Evolutionary conservation across 1,140 invertebrate species (phyloP).

Genomic region (Hylyphantes graminicola): DNA sequence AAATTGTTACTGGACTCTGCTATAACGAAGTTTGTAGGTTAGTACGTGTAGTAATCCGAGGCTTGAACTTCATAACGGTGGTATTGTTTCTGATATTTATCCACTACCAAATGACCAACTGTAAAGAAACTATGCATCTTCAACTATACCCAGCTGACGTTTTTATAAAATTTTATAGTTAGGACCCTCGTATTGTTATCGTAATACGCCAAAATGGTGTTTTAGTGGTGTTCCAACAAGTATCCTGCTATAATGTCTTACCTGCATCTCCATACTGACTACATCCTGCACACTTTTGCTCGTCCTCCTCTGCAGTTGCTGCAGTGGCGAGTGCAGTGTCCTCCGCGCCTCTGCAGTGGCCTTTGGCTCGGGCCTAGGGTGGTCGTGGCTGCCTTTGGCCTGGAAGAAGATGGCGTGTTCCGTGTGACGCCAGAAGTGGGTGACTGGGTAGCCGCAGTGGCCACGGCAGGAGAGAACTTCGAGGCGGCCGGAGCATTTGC

Average conservation of each 20-base stretch:
- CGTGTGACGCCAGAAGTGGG: constrained; percentile 97
- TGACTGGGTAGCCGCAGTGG: constrained; percentile 97
- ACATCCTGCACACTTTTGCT: constrained; percentile 21
- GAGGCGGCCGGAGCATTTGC: constrained; percentile 83
- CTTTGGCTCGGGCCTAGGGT: constrained; percentile 92
- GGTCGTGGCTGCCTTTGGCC: constrained; percentile 94
- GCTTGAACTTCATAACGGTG: too few species aligned
- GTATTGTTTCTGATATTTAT: too few species aligned
- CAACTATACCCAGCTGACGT: too few species aligned
- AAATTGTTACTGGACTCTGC: too few species aligned
- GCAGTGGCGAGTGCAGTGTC: constrained; percentile 51
- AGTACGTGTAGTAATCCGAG: too few species aligned
- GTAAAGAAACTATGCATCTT: too few species aligned
- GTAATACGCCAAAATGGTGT: too few species aligned
- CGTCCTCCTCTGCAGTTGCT: constrained; percentile 29
- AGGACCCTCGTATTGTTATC: too few species aligned
- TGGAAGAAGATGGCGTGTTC: constrained; percentile 96
- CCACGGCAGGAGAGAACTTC: constrained; percentile 92
- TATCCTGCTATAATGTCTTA: background rate
- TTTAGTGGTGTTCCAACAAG: too few species aligned
- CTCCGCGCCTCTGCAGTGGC: constrained; percentile 84
- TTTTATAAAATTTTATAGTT: too few species aligned
- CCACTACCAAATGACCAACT: too few species aligned
- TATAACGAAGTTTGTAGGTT: too few species aligned
- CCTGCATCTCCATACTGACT: constrained; percentile 38